Evolutionary conservation across 2,797 vertebrate genomes (phyloP).

Genomic region (Hephaestus fuliginosus): DNA sequence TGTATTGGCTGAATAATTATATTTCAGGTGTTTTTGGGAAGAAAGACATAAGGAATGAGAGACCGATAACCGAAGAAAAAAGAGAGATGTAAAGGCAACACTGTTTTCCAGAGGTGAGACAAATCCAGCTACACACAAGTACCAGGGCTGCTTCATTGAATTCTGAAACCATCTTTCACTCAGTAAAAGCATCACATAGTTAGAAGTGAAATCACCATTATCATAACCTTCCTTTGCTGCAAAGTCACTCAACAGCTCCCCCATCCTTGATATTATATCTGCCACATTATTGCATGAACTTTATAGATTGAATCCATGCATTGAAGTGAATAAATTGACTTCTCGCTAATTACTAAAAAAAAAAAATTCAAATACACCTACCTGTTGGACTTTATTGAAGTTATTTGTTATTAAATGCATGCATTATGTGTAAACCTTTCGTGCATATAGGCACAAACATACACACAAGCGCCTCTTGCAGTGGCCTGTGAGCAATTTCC

Average conservation of each 20-base stretch:
- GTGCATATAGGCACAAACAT: neutral
- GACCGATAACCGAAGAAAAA: neutral
- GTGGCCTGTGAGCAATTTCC: neutral
- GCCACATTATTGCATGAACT: neutral
- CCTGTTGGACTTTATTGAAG: slow-evolving; percentile 1
- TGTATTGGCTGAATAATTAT: slow-evolving; percentile 18
- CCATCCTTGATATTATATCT: neutral
- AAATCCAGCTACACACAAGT: neutral
- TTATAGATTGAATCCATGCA: neutral
- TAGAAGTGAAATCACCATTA: neutral
- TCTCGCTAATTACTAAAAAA: neutral
- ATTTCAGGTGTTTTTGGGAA: neutral
- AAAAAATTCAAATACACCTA: slow-evolving; percentile 1
- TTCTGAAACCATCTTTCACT: slow-evolving; percentile 8
- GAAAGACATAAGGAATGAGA: neutral
- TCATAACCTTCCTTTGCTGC: neutral
- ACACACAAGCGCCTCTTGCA: neutral
- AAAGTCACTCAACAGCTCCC: neutral
- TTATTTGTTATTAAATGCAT: neutral
- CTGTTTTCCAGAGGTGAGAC: too few species aligned
- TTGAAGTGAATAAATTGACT: neutral
- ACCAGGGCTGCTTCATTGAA: neutral
- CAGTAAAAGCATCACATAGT: neutral
- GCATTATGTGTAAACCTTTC: too few species aligned
- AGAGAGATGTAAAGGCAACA: neutral